A percentile compares a stretch with the other conserved stretches of the same genome.
These are phyloP conservation scores for Speoplatyrhinus poulsoni DNA, from an alignment of 2,113 vertebrate species.

Conservation along the genomic window DNA sequence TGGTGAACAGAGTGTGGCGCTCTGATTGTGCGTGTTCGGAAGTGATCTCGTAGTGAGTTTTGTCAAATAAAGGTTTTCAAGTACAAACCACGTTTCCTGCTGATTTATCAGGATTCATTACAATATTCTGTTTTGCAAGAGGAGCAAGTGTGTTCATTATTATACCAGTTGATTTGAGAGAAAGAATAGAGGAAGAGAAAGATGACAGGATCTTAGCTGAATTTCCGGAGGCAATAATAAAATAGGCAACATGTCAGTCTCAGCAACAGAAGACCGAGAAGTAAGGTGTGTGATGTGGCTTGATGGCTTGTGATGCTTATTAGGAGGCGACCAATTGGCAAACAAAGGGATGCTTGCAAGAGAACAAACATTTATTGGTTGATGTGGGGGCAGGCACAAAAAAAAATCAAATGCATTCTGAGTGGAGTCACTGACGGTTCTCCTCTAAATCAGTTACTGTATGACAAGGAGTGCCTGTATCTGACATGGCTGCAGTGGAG, in stretches of 20 bases:
- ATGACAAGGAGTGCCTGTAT: constrained; percentile 5
- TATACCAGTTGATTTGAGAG: neutral
- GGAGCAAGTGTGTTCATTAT: too few species aligned
- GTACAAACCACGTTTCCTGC: too few species aligned
- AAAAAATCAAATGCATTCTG: constrained; percentile 2
- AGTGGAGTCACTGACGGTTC: constrained; percentile 7
- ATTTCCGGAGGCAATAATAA: neutral
- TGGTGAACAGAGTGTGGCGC: too few species aligned
- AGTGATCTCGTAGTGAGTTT: too few species aligned
- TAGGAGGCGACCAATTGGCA: constrained; percentile 17
- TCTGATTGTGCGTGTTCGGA: too few species aligned
- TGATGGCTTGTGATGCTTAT: constrained; percentile 32
- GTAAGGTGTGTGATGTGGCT: constrained; percentile 18
- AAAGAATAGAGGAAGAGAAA: neutral
- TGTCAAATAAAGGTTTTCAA: too few species aligned
- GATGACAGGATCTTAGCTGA: neutral
- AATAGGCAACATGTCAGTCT: constrained; percentile 6
- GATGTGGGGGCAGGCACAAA: constrained; percentile 10
- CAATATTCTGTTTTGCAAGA: too few species aligned
- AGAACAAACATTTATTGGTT: constrained; percentile 31
- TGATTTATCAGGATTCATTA: too few species aligned
- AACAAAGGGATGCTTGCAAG: constrained; percentile 21
- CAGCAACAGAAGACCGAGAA: constrained; percentile 17
- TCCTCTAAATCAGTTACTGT: constrained; percentile 18
- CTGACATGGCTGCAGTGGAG: constrained; percentile 37